phyloP scores from a whole-genome alignment of 2,113 vertebrate species.

The Calypte anna region DNA sequence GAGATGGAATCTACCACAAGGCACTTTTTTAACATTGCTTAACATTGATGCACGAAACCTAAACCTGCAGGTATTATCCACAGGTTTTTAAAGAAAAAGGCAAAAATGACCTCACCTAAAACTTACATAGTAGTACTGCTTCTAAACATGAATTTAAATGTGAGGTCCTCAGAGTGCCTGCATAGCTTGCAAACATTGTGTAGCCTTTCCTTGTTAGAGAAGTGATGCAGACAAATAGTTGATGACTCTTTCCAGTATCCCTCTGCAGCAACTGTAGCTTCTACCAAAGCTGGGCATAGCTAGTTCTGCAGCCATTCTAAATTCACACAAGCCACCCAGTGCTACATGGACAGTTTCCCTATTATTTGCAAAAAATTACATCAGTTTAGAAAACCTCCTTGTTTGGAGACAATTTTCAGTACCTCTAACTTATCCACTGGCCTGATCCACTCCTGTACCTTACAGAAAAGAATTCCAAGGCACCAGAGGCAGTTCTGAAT shows the following conservation, averaged over 20 bases:
- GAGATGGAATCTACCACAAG: neutral
- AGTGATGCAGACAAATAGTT: neutral
- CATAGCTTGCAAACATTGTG: neutral
- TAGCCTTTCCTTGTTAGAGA: neutral
- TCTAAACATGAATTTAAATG: neutral
- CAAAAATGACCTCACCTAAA: neutral
- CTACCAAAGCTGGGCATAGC: neutral
- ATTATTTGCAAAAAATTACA: neutral
- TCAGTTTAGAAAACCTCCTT: neutral
- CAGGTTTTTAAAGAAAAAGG: neutral
- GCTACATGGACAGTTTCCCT: neutral
- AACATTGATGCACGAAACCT: neutral
- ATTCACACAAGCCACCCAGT: neutral
- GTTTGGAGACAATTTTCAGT: neutral
- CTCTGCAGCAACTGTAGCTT: neutral
- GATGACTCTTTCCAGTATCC: neutral
- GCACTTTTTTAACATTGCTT: neutral
- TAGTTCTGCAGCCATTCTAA: neutral
- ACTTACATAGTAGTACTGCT: neutral
- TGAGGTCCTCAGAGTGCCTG: neutral
- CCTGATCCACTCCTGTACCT: neutral
- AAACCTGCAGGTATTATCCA: neutral
- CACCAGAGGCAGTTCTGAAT: neutral
- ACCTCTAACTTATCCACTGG: neutral
- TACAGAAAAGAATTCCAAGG: neutral